Evolutionary conservation across 2,113 vertebrate species (phyloP).

Genomic region (Rousettus leschenaultii): DNA sequence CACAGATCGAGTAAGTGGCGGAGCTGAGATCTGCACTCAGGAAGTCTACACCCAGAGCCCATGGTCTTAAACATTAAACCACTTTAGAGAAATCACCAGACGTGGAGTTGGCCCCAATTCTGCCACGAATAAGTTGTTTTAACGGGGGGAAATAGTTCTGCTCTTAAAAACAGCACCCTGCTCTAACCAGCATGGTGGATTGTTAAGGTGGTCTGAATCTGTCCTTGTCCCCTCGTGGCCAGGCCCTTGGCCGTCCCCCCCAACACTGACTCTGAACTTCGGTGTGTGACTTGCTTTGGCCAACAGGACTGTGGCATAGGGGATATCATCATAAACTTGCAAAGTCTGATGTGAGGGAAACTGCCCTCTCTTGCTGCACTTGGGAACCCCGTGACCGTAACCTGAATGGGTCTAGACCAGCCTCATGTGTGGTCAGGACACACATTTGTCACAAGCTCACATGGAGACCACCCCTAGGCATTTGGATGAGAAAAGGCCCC

Average conservation of each 20-base stretch:
- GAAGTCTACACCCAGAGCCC: neutral
- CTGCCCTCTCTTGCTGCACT: neutral
- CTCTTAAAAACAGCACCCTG: neutral
- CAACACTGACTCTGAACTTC: neutral
- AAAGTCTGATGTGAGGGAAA: neutral
- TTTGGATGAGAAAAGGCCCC: neutral
- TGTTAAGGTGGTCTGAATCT: neutral
- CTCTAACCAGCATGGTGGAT: neutral
- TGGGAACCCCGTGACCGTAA: fast-evolving
- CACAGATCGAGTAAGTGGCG: neutral
- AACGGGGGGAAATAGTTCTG: neutral
- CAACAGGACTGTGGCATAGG: neutral
- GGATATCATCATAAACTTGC: neutral
- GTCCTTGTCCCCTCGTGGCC: fast-evolving
- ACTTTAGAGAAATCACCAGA: neutral
- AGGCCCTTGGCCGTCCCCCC: neutral
- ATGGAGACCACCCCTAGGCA: neutral
- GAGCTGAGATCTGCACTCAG: neutral
- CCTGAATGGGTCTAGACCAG: neutral
- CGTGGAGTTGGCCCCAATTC: neutral
- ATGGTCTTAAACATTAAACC: neutral
- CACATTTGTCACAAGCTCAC: fast-evolving
- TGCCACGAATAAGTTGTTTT: neutral
- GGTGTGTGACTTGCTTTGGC: neutral
- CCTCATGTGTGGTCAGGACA: neutral